These are phyloP conservation scores for Platyrinchus mystaceus DNA, from an alignment of 2,797 vertebrate genomes.

Conservation along the genomic window DNA sequence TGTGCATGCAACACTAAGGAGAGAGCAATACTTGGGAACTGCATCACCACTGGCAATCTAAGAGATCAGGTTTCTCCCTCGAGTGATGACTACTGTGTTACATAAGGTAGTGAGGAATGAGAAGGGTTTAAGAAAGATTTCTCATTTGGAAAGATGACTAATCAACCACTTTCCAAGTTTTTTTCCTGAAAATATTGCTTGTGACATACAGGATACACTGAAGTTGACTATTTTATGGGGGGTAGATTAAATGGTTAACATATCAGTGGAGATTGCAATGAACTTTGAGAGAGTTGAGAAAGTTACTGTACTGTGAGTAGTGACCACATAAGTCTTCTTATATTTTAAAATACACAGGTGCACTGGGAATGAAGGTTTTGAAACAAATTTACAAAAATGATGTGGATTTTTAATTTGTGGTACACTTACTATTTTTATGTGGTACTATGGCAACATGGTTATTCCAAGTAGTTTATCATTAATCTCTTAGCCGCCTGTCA, in stretches of 20 bases:
- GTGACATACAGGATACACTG: neutral
- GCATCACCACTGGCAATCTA: neutral
- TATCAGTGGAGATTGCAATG: neutral
- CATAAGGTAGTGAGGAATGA: neutral
- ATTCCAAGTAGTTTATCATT: constrained; percentile 59
- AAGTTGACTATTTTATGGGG: neutral
- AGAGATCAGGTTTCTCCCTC: neutral
- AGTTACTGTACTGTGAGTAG: neutral
- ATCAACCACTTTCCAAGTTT: neutral
- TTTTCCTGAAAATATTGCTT: neutral
- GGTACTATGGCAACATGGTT: constrained; percentile 61
- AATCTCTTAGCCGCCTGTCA: constrained; percentile 12
- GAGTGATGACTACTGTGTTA: neutral
- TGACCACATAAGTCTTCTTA: neutral
- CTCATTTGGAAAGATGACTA: neutral
- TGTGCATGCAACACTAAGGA: neutral
- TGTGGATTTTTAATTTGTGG: neutral
- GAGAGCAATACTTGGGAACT: neutral
- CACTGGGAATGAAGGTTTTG: neutral
- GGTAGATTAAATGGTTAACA: neutral
- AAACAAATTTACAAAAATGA: constrained; percentile 11
- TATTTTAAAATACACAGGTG: neutral
- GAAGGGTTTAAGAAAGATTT: neutral
- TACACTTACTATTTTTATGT: constrained; percentile 45
- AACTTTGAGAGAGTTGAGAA: neutral